Evolutionary conservation across 2,113 vertebrate genomes (phyloP).

Genomic region (Plestiodon gilberti): DNA sequence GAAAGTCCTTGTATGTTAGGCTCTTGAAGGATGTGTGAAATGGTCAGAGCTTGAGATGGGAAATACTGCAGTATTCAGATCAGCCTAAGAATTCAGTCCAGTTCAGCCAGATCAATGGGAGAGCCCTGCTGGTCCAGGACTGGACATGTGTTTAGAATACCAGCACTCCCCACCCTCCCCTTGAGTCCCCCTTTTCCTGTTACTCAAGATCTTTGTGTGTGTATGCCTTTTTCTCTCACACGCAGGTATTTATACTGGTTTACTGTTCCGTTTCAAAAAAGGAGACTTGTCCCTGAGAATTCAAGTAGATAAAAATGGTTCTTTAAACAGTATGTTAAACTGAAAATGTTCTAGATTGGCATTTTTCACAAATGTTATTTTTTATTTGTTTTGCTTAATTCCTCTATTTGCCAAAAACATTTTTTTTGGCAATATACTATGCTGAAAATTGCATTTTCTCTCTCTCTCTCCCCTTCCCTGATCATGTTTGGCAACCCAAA

Average conservation of each 20-base stretch:
- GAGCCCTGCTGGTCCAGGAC: neutral
- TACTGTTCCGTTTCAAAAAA: constrained; percentile 14
- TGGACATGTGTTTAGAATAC: neutral
- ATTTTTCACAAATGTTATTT: neutral
- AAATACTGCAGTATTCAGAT: neutral
- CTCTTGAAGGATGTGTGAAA: neutral
- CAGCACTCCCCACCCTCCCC: neutral
- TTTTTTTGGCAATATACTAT: neutral
- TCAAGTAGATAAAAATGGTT: constrained; percentile 1
- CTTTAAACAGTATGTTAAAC: constrained; percentile 1
- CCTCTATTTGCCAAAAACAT: constrained; percentile 1
- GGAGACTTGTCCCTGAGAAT: neutral
- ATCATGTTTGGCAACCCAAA: neutral
- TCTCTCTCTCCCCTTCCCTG: neutral
- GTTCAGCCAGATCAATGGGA: neutral
- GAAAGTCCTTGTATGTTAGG: neutral
- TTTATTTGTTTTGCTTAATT: constrained; percentile 14
- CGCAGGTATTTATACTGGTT: neutral
- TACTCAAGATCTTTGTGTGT: neutral
- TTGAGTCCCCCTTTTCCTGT: neutral
- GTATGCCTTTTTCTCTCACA: neutral
- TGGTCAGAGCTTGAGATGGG: neutral
- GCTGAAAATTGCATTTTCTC: neutral
- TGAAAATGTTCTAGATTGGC: constrained; percentile 11
- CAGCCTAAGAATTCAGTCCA: neutral